A percentile compares a stretch with the other conserved stretches of the same genome.
These are phyloP conservation scores for Ips typographus DNA, from an alignment of 1,140 invertebrate genomes.

Conservation along the genomic window DNA sequence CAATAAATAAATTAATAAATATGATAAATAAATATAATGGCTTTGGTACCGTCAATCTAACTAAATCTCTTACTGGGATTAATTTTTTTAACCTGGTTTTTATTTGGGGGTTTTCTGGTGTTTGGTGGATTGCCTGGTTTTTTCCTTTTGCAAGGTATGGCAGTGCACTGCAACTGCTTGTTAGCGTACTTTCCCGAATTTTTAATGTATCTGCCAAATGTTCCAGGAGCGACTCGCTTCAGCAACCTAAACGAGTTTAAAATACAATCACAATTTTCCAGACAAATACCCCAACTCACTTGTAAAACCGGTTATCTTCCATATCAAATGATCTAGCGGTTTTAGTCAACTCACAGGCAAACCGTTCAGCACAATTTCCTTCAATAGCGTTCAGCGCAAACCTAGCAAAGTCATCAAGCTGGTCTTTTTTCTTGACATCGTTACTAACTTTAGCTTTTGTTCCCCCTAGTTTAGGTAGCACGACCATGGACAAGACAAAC, in stretches of 20 bases:
- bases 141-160: slow-evolving; percentile 46
- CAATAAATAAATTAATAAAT: slow-evolving; percentile 43
- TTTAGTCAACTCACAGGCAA: slow-evolving; percentile 49
- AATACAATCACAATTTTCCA: slow-evolving; percentile 1
- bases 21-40: slow-evolving; percentile 29
- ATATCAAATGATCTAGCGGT: slow-evolving; percentile 46
- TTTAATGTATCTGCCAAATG: slow-evolving; percentile 45
- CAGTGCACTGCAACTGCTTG: slow-evolving; percentile 47
- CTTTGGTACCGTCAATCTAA: slow-evolving; percentile 40
- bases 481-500: slow-evolving; percentile 51
- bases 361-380: slow-evolving; percentile 49
- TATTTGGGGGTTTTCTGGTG: slow-evolving; percentile 18
- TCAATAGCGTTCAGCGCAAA: slow-evolving; percentile 48
- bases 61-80: slow-evolving; percentile 34
- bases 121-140: slow-evolving; percentile 20
- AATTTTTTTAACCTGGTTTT: slow-evolving; percentile 27
- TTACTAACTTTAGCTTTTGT: slow-evolving; percentile 36
- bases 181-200: slow-evolving; percentile 43
- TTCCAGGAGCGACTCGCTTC: slow-evolving; percentile 43
- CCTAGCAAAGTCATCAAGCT: slow-evolving; percentile 41
- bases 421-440: slow-evolving; percentile 38
- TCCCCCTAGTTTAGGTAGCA: slow-evolving; percentile 52
- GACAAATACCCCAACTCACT: slow-evolving; percentile 36
- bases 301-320: slow-evolving; percentile 49
- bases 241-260: slow-evolving; percentile 43